Evolutionary conservation across 2,888 invertebrate genomes (phyloP), one percentile per base, ranked within the genome.

Genomic region (Phytoseiulus persimilis): DNA sequence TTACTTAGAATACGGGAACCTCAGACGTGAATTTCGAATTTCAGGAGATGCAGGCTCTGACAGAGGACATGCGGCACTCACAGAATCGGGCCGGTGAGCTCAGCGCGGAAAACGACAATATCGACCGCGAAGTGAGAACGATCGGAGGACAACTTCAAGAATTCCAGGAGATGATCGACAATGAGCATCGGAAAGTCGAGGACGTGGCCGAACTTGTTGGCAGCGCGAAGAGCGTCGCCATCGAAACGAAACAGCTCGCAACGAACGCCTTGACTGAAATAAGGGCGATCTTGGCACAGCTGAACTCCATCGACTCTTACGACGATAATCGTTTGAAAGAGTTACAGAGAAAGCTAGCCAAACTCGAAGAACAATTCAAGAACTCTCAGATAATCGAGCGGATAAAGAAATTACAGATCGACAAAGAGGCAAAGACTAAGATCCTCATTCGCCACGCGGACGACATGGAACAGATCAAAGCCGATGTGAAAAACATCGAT

Each of bases 401-500:
- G 92, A 94, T 97, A 91, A 95, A 95, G 90, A 94, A 94, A 23
- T 93, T 97, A 90, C 95, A 95, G 32, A 95, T 95, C 90, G 95
- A 96, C 32, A 94, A 95, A 91, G 94, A 94, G 90, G 93, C 94
- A 83, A 95, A 95, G 93, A 93, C 93, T 91, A 95, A 95, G 91
- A 95, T 95, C 94, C 95, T 96, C 91, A 95, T 96, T 90, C 95
- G 95, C 91, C 96, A 97, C 92, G 95, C 95, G 92, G 95, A 95
- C 28, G 96, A 97, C 92, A 94, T 96, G 89, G 94, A 93, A 87
- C 93, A 94, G 90, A 94, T 97, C 23, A 93, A 94, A 91, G 93
- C 93, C 0, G 97, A 98, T 93, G 97, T 98, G 2, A 94, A 94
- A 11, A 97, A 97, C 92, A 95, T 98, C 90, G 95, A 95, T 92